A percentile compares a stretch with the other conserved stretches of the same genome.
Conservation (phyloP, 1,140 invertebrate species). For the Ptiloglossa arizonensis region DNA sequence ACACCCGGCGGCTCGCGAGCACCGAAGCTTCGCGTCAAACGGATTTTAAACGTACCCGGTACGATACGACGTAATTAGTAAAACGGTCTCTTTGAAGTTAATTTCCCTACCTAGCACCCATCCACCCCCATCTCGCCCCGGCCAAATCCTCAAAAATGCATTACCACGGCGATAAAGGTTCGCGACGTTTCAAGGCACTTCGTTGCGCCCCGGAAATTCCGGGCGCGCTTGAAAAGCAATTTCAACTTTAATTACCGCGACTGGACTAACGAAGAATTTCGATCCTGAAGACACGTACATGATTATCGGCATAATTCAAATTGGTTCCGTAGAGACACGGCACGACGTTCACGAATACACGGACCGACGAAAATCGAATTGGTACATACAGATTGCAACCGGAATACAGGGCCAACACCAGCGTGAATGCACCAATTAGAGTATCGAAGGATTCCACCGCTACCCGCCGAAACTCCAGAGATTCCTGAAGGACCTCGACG, state of each 20-base stretch:
- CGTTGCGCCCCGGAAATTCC: constrained; percentile 33
- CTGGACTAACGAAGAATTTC: constrained; percentile 48
- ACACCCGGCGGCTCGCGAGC: background rate
- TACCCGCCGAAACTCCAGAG: constrained; percentile 72
- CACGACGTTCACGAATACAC: constrained; percentile 44
- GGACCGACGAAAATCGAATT: constrained; percentile 58
- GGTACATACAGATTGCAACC: constrained; percentile 58
- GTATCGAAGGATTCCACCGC: constrained; percentile 75
- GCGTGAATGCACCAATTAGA: constrained; percentile 78
- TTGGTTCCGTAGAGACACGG: constrained; percentile 44
- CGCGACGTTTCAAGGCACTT: constrained; percentile 17
- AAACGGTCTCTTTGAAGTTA: constrained; percentile 18
- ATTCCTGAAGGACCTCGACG: constrained; percentile 76
- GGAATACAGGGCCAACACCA: constrained; percentile 64
- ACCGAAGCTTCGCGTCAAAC: background rate
- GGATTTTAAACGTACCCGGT: no score
- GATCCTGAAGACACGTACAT: constrained; percentile 50
- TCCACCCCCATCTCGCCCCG: background rate
- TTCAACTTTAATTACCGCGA: constrained; percentile 52
- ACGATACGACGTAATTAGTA: background rate
- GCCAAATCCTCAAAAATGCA: constrained; percentile 11
- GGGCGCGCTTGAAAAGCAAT: constrained; percentile 48
- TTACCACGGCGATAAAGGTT: constrained; percentile 9
- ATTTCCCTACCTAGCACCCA: background rate
- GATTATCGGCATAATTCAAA: constrained; percentile 55